Evolutionary conservation across 1,140 invertebrate species (phyloP), one percentile per base, ranked within the genome.

Genomic region (Heterodera carotae): DNA sequence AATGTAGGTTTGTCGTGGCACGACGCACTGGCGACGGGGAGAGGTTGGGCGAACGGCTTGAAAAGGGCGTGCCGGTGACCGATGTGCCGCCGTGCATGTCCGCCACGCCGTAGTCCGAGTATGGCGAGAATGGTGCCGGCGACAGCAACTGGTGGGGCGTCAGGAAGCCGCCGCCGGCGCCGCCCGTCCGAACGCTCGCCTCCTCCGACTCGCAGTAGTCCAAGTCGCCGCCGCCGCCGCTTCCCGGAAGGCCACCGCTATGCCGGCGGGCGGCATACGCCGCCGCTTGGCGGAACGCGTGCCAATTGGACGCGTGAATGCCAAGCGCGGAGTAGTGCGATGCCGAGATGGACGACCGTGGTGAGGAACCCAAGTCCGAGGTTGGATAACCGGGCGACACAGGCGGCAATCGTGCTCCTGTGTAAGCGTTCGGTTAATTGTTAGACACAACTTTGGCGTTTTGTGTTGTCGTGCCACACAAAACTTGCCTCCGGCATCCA

Each of bases 101-200:
- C 33, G 74, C 71, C 53, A 75, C 80, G 10, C 70, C 64, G 69
- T 76, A 86, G 68, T 86, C 86, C n/a, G 84, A 86, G 66, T 87
- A 86, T 3, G 84, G 84, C 4, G 84, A 86, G 56, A 83, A 86
- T 10, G 84, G 84, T 39, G 86, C 84, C 1, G 84, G 84, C 15
- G 84, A 86, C 15, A 86, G 71, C 33, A 82, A 48, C 39, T 76
- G 77, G n/a, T 84, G 79, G n/a, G 84, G 84, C 15, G 85, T 80
- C 34, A 87, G 60, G 43, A 87, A 77, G 33, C 82, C 34, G 60
- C 53, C 56, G 56, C 39, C 36, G n/a, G 56, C 39, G 15, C 48
- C 48, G 48, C 48, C 48, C 12, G 18, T 22, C 18, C 22, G 15
- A 18, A 18, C 48, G 22, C 48, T 56, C 48, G 48, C 48, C 48